phyloP scores from a whole-genome alignment of 2,113 vertebrate species.

The Equus przewalskii region DNA sequence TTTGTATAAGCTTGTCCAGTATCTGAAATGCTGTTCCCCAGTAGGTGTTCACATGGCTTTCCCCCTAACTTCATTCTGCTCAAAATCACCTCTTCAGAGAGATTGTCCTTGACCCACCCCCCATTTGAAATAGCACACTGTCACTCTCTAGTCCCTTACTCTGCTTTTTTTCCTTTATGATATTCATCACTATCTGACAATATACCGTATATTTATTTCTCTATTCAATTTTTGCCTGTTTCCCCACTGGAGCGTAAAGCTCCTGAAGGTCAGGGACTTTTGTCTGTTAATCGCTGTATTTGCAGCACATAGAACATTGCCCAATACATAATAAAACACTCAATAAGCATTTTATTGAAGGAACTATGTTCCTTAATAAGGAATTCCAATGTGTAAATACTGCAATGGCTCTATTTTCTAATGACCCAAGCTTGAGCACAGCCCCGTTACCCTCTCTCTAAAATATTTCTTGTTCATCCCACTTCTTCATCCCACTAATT shows the following conservation, averaged over 20 bases:
- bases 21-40: neutral
- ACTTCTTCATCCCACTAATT: neutral
- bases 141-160: neutral
- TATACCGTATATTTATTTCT: neutral
- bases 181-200: neutral
- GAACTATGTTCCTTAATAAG: neutral
- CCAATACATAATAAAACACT: neutral
- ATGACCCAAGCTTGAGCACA: neutral
- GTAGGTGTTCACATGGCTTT: neutral
- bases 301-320: neutral
- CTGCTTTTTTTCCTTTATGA: neutral
- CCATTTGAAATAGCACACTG: neutral
- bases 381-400: neutral
- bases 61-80: neutral
- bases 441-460: neutral
- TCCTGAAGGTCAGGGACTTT: neutral
- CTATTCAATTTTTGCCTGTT: neutral
- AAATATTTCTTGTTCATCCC: neutral
- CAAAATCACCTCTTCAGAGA: neutral
- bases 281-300: neutral
- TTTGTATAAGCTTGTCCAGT: neutral
- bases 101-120: neutral
- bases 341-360: neutral
- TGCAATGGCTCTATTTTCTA: neutral
- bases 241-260: neutral